Evolutionary conservation across 2,888 invertebrate genomes (phyloP).

Genomic region (Chymomyza caudatula): DNA sequence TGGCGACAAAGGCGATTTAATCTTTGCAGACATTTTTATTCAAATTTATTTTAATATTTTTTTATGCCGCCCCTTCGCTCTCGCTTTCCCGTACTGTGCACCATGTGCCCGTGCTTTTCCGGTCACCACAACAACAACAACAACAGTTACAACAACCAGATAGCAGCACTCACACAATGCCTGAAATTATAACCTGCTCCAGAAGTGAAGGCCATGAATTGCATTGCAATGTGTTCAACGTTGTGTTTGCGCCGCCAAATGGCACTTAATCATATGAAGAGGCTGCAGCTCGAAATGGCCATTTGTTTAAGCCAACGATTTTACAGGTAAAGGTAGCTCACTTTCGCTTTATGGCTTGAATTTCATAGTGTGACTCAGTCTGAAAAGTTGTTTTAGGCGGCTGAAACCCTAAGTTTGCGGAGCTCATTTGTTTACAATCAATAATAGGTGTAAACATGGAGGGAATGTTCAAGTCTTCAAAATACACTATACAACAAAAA

Average conservation of each 20-base stretch:
- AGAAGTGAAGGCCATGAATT: background rate
- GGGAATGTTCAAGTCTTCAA: too few species aligned
- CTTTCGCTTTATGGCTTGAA: background rate
- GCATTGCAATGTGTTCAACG: background rate
- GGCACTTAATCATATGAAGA: conserved; percentile 25
- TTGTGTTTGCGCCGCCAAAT: background rate
- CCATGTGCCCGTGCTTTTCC: background rate
- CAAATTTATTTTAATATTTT: conserved; percentile 70
- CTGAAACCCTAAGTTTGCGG: too few species aligned
- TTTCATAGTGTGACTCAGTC: too few species aligned
- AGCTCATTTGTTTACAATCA: too few species aligned
- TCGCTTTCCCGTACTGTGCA: background rate
- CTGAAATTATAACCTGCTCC: conserved; percentile 32
- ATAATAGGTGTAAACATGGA: too few species aligned
- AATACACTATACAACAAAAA: too few species aligned
- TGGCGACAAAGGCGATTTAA: conserved; percentile 64
- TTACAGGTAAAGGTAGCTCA: conserved; percentile 17
- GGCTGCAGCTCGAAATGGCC: background rate
- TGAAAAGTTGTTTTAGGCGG: too few species aligned
- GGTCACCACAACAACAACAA: background rate
- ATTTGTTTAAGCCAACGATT: background rate
- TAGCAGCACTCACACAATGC: conserved; percentile 37
- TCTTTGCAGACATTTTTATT: conserved; percentile 72
- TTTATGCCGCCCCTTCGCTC: conserved; percentile 17
- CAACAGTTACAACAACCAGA: background rate